Conservation (phyloP, 1,140 invertebrate species). For the Andricus grossulariae region DNA sequence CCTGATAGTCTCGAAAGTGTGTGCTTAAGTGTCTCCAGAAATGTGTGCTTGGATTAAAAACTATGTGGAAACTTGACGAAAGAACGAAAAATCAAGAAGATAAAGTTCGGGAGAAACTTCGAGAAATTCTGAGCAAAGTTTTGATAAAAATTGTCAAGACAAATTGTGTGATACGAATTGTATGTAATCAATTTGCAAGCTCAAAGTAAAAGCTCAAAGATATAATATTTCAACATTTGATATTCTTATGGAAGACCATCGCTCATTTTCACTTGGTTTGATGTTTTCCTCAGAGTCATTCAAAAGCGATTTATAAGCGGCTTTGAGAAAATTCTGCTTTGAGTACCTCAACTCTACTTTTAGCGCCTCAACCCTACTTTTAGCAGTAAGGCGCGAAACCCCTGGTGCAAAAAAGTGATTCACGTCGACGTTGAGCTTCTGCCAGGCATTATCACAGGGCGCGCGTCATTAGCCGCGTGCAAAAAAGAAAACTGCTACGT, state of each 20-base stretch:
- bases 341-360: conserved; percentile 4
- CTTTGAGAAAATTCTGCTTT: conserved; percentile 3
- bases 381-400: neutral
- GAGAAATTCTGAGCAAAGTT: too few relatives aligned
- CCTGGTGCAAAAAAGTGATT: conserved; percentile 36
- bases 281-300: conserved; percentile 8
- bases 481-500: conserved; percentile 45
- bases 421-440: conserved; percentile 33
- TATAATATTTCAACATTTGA: neutral
- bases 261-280: conserved; percentile 13
- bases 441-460: conserved; percentile 48
- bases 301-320: conserved; percentile 20
- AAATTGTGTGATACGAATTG: too few relatives aligned
- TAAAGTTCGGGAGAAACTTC: too few relatives aligned
- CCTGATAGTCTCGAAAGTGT: neutral
- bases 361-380: neutral
- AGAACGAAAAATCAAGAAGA: too few relatives aligned
- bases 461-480: conserved; percentile 51
- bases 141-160: too few relatives aligned
- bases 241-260: neutral
- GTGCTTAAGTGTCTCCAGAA: too few relatives aligned
- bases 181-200: neutral
- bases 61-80: too few relatives aligned
- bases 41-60: too few relatives aligned
- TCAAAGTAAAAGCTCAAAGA: neutral